Evolutionary conservation across 64 coral and sea anemone genomes (phyloP), one percentile per base, ranked within the genome.

Genomic region (Orbicella faveolata): DNA sequence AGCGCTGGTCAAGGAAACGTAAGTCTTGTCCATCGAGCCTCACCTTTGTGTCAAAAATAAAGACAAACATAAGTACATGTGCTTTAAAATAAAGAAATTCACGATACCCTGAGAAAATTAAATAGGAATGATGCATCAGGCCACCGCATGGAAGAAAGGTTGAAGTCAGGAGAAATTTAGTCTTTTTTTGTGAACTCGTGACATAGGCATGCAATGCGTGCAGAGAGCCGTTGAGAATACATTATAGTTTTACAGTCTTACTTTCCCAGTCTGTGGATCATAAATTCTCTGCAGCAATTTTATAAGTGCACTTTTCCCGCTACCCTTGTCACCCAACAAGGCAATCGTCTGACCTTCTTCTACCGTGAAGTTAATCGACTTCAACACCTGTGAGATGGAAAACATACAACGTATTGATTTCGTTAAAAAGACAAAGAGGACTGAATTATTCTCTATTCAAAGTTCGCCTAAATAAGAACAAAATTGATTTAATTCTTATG

Each of bases 271-370:
- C 18, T 96, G 69, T 20, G 94, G 90, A 20, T 89, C 81, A 13
- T 96, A 86, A 26, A 96, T 73, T 61, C 75, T 62, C 74, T 96
- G 94, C 12, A 96, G 80, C 18, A 92, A 23, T 52, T 96, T 92
- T 18, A 89, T 80, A 0, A 96, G 36, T 17, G 94, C 54, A 20
- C 90, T 63, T 54, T 84, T 92, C 6, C 90, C 94, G 44, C 94
- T 86, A 1, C 87, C 87, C 66, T 79, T 73, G n/a, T 92, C 90
- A 20, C 87, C 90, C 35, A 96, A 41, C 16, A 96, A 21, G 36
- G 90, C 94, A 9, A 92, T 87, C 1, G 94, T 92, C 17, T 88
- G 67, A 8, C 80, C 87, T 52, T 90, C 64, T 25, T 89, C 90
- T 18, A 88, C 81, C 30, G 94, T 79, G 10, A 96, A 79, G 66